A percentile compares a stretch with the other conserved stretches of the same genome.
phyloP scores from a whole-genome alignment of 2,113 vertebrate species.

The Anhinga anhinga region DNA sequence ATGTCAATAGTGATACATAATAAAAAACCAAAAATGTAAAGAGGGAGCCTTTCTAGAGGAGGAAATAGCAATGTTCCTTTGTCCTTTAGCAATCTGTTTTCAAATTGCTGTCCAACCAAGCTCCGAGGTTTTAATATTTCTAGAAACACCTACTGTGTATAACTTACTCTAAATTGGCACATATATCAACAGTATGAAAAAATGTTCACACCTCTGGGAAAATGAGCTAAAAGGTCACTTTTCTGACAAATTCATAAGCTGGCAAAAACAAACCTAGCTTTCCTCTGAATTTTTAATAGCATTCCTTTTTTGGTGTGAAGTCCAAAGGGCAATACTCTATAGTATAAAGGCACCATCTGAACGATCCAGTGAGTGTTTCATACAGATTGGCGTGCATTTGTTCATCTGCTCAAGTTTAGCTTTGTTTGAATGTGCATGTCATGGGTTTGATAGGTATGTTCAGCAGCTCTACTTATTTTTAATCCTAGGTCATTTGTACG shows the following conservation, averaged over 20 bases:
- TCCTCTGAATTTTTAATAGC: not conserved
- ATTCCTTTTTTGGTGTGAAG: not conserved
- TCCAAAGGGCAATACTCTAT: not conserved
- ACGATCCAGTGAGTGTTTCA: not conserved
- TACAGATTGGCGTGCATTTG: not conserved
- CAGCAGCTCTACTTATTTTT: not conserved
- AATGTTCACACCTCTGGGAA: slow-evolving; percentile 15
- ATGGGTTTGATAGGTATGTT: not conserved
- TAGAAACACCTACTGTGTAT: not conserved
- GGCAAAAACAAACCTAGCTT: not conserved
- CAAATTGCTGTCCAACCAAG: not conserved
- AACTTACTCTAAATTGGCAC: not conserved
- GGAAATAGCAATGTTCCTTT: not conserved
- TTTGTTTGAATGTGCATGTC: not conserved
- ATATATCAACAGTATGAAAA: not conserved
- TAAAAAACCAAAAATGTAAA: not conserved
- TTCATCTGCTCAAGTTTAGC: not conserved
- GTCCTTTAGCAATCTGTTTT: not conserved
- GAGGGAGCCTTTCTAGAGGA: not conserved
- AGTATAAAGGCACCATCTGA: not conserved
- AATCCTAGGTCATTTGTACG: not conserved
- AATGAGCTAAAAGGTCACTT: slow-evolving; percentile 15
- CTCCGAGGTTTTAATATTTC: not conserved
- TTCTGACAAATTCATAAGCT: not conserved
- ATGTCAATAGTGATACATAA: not conserved